Conservation (phyloP, 2,888 invertebrate genomes). For the Sisyra terminalis region DNA sequence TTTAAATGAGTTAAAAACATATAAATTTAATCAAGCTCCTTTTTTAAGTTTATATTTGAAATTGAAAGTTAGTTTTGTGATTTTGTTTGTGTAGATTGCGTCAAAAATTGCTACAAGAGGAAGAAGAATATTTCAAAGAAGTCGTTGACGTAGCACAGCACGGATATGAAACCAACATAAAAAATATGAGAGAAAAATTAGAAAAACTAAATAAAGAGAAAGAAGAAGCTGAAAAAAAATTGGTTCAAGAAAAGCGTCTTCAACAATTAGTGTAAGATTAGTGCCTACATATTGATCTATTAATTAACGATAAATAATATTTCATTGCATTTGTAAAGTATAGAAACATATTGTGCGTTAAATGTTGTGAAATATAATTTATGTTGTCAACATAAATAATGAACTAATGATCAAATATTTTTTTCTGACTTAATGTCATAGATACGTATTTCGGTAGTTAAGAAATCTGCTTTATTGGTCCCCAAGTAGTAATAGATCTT, state of each 20-base stretch:
- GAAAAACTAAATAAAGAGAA: conserved; percentile 30
- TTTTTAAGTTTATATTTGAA: conserved; percentile 1
- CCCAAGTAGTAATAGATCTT: no score
- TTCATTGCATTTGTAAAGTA: no score
- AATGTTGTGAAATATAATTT: no score
- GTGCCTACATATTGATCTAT: not conserved
- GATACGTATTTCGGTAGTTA: no score
- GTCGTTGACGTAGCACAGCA: conserved; percentile 35
- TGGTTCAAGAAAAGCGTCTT: conserved; percentile 25
- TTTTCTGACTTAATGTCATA: no score
- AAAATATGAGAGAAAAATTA: conserved; percentile 31
- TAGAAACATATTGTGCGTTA: no score
- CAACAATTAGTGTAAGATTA: conserved; percentile 26
- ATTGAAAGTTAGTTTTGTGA: not conserved
- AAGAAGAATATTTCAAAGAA: conserved; percentile 32
- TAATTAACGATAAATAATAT: no score
- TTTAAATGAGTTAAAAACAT: not conserved
- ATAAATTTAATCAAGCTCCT: not conserved
- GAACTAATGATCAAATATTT: no score
- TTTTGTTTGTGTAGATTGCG: conserved; percentile 23
- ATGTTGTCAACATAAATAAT: no score
- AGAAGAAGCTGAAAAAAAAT: conserved; percentile 34
- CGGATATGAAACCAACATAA: conserved; percentile 29
- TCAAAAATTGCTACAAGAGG: conserved; percentile 31
- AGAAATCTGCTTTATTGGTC: no score